These are phyloP conservation scores for Oreotrochilus melanogaster DNA, from an alignment of 2,113 vertebrate genomes.

Conservation along the genomic window DNA sequence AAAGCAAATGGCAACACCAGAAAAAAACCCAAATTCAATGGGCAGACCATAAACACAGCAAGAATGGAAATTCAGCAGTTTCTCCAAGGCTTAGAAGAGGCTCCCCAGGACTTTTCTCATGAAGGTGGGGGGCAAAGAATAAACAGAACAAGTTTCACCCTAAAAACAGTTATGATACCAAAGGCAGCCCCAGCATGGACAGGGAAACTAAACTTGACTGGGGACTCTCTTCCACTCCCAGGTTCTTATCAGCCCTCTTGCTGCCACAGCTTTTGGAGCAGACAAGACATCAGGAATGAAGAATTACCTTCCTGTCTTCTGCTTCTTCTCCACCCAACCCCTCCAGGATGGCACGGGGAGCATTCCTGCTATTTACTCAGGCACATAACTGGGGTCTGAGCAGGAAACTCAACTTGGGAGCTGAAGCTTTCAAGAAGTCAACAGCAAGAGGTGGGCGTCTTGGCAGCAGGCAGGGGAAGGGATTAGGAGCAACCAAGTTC, in stretches of 20 bases:
- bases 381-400: neutral
- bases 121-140: neutral
- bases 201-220: neutral
- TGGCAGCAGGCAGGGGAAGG: constrained; percentile 32
- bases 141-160: neutral
- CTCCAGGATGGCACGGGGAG: fast-evolving
- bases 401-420: constrained; percentile 33
- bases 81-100: fast-evolving
- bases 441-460: neutral
- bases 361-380: neutral
- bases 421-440: neutral
- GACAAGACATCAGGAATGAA: fast-evolving
- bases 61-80: neutral
- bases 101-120: neutral
- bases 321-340: neutral
- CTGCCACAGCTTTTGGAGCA: neutral
- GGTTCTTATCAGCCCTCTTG: neutral
- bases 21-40: neutral
- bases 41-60: fast-evolving
- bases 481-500: constrained; percentile 65
- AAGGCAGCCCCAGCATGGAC: neutral
- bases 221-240: neutral
- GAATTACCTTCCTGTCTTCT: neutral
- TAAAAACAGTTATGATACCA: neutral
- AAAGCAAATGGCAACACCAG: neutral